These are phyloP conservation scores for Smittia sp. DNA, from an alignment of 2,888 invertebrate species.

Conservation along the genomic window DNA sequence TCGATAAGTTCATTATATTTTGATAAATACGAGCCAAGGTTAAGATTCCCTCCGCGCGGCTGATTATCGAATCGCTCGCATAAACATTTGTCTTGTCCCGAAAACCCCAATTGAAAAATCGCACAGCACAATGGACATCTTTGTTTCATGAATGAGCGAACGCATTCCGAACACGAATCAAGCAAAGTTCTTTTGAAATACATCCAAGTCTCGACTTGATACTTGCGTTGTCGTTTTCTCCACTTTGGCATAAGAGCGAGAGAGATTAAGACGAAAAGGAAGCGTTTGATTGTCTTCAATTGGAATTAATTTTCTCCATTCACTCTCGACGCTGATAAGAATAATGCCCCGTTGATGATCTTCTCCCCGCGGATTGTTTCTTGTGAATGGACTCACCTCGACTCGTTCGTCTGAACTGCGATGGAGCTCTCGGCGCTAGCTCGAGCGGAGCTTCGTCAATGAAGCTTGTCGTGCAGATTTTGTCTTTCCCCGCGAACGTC, in stretches of 20 bases:
- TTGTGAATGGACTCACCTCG: conserved; percentile 15
- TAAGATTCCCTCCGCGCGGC: not conserved
- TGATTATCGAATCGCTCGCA: conserved; percentile 15
- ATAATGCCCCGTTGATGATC: not conserved
- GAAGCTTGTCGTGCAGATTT: conserved; percentile 36
- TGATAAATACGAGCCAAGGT: conserved; percentile 34
- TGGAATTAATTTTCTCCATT: conserved; percentile 37
- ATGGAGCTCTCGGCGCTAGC: conserved; percentile 24
- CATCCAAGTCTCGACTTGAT: not conserved
- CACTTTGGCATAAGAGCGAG: not conserved
- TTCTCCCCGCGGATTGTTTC: not conserved
- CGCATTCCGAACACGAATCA: not conserved
- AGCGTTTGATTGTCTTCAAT: conserved; percentile 40
- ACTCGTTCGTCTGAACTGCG: not conserved
- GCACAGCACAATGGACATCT: conserved; percentile 25
- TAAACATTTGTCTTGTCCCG: conserved; percentile 11
- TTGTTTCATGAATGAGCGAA: conserved; percentile 21
- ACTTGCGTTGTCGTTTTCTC: not conserved
- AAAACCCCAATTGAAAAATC: conserved; percentile 36
- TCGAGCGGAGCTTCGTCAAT: conserved; percentile 28
- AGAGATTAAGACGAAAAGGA: conserved; percentile 28
- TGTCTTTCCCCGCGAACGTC: conserved; percentile 25
- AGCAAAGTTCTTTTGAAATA: not conserved
- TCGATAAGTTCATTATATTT: conserved; percentile 7
- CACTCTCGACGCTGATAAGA: not conserved